Percentiles rank a stretch among this genome's conserved stretches.
Conservation (phyloP, 2,888 invertebrate genomes). For the Leptogaster cylindrica region DNA sequence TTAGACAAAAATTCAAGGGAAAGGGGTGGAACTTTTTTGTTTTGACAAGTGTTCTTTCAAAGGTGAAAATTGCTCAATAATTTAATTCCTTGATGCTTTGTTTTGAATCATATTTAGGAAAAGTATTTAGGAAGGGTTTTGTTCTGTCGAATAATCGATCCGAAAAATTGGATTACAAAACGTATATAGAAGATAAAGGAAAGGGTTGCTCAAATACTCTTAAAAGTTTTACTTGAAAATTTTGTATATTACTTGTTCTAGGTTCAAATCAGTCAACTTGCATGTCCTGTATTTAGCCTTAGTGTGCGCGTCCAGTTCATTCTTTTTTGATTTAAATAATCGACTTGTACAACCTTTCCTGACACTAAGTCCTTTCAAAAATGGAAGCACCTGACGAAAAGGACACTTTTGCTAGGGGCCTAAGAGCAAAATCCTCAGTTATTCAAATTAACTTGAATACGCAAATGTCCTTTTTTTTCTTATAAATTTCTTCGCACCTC, state of each 20-base stretch:
- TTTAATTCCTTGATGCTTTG: no score
- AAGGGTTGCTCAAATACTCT: background rate
- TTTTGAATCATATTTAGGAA: no score
- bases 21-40: no score
- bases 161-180: no score
- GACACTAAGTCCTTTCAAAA: slow-evolving; percentile 34
- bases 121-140: no score
- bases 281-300: slow-evolving; percentile 17
- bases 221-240: background rate
- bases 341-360: slow-evolving; percentile 36
- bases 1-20: no score
- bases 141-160: no score
- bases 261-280: background rate
- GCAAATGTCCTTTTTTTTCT: slow-evolving; percentile 36
- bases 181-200: no score
- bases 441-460: slow-evolving; percentile 46
- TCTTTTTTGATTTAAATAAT: slow-evolving; percentile 35
- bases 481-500: slow-evolving; percentile 29
- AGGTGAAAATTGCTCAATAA: no score
- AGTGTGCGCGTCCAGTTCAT: no score
- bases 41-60: no score
- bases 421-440: slow-evolving; percentile 35
- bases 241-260: no score
- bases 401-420: background rate
- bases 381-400: slow-evolving; percentile 39